Conservation (phyloP, 2,113 vertebrate species). For the Larimichthys crocea region DNA sequence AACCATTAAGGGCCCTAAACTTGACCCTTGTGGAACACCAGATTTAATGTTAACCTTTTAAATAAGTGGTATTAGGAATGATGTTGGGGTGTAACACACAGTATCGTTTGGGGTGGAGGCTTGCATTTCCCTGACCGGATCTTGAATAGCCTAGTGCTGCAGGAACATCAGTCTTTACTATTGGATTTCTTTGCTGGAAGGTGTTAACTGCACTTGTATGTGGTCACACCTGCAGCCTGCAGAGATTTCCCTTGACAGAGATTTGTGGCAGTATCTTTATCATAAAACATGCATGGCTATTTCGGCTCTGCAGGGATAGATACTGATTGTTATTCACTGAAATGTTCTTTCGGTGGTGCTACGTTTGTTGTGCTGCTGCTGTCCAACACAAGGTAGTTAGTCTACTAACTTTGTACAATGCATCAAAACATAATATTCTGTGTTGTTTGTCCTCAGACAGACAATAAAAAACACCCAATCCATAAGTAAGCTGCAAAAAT, state of each 20-base stretch:
- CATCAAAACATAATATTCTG: not conserved
- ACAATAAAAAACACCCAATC: not conserved
- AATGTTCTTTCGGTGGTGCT: not conserved
- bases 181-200: constrained; percentile 39
- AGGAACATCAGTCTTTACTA: constrained; percentile 36
- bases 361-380: not conserved
- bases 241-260: not conserved
- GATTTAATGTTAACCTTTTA: too few species aligned
- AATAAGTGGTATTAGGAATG: too few species aligned
- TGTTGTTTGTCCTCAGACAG: not conserved
- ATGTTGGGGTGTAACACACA: too few species aligned
- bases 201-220: constrained; percentile 3
- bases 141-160: not conserved
- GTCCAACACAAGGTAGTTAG: not conserved
- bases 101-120: too few species aligned
- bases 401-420: not conserved
- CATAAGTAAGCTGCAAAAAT: not conserved
- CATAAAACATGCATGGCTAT: not conserved
- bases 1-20: too few species aligned
- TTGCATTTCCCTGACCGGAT: not conserved
- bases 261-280: not conserved
- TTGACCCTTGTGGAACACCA: too few species aligned
- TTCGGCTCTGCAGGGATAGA: not conserved
- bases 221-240: not conserved
- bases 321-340: not conserved